These are phyloP conservation scores for Bufotes viridis DNA, from an alignment of 2,797 vertebrate species.

Conservation along the genomic window DNA sequence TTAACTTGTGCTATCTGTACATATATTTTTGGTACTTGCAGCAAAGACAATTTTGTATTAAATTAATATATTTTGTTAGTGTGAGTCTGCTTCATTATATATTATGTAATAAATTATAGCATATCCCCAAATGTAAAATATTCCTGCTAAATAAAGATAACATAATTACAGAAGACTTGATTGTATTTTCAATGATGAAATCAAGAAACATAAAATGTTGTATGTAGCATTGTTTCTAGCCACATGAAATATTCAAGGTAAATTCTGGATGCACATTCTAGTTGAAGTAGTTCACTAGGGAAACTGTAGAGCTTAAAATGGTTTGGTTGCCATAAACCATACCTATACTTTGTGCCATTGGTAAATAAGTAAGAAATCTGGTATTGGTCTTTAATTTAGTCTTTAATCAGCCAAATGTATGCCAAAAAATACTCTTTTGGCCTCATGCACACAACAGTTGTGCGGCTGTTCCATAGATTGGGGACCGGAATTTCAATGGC, in stretches of 20 bases:
- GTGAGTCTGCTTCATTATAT: conserved; percentile 57
- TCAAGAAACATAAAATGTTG: background rate
- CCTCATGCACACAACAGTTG: too few species aligned
- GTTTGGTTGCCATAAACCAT: too few species aligned
- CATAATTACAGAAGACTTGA: background rate
- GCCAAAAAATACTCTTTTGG: too few species aligned
- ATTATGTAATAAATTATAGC: conserved; percentile 1
- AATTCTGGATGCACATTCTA: background rate
- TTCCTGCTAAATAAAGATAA: conserved; percentile 24
- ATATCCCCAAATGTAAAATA: background rate
- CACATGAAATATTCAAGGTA: background rate
- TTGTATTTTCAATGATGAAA: background rate
- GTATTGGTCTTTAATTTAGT: too few species aligned
- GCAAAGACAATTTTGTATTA: conserved; percentile 74
- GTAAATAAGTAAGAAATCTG: too few species aligned
- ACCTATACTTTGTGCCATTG: too few species aligned
- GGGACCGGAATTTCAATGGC: too few species aligned
- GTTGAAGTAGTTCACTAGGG: background rate
- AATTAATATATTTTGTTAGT: conserved; percentile 75
- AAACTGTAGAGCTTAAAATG: too few species aligned
- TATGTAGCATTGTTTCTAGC: background rate
- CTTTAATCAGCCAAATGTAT: too few species aligned
- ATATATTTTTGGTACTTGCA: conserved; percentile 75
- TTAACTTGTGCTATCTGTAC: conserved; percentile 81
- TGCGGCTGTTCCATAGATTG: too few species aligned